Conservation (phyloP, 2,113 vertebrate species). For the Dunckerocampus dactyliophorus region DNA sequence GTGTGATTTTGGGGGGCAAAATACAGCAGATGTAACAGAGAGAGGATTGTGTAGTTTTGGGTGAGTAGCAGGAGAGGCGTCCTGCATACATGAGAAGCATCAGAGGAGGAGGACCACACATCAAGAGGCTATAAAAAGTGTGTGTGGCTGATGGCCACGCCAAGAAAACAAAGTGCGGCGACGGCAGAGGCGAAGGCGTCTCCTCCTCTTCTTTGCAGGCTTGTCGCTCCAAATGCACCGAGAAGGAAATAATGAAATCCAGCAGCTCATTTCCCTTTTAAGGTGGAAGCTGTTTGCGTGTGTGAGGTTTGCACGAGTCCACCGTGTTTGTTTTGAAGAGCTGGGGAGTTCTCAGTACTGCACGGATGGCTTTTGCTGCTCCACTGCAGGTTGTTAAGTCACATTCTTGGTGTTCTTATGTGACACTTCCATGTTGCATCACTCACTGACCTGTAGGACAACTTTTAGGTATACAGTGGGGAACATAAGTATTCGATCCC, state of each 20-base stretch:
- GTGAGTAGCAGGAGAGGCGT: slow-evolving; percentile 14
- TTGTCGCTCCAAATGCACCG: slow-evolving; percentile 17
- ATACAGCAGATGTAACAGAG: slow-evolving; percentile 11
- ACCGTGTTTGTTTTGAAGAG: slow-evolving; percentile 35
- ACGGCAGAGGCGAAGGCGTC: not conserved
- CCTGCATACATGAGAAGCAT: slow-evolving; percentile 15
- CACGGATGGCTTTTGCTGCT: slow-evolving; percentile 16
- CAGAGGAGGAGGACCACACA: slow-evolving; percentile 51
- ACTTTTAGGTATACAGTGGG: too few relatives aligned
- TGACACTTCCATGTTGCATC: too few relatives aligned
- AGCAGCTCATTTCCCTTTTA: slow-evolving; percentile 50
- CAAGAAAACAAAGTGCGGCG: slow-evolving; percentile 57
- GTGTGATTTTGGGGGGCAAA: slow-evolving; percentile 23
- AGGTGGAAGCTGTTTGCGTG: slow-evolving; percentile 31
- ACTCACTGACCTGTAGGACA: too few relatives aligned
- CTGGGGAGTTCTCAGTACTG: slow-evolving; percentile 31
- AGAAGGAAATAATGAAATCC: slow-evolving; percentile 36
- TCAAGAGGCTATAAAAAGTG: slow-evolving; percentile 18
- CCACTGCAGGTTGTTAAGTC: slow-evolving; percentile 7
- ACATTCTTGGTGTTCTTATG: too few relatives aligned
- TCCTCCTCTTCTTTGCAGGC: not conserved
- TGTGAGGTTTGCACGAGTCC: slow-evolving; percentile 20
- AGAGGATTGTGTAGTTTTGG: slow-evolving; percentile 14
- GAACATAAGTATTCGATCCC: too few relatives aligned
- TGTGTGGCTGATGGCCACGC: slow-evolving; percentile 36